Conservation (phyloP, 2,113 vertebrate species). For the Chaetura pelagica region DNA sequence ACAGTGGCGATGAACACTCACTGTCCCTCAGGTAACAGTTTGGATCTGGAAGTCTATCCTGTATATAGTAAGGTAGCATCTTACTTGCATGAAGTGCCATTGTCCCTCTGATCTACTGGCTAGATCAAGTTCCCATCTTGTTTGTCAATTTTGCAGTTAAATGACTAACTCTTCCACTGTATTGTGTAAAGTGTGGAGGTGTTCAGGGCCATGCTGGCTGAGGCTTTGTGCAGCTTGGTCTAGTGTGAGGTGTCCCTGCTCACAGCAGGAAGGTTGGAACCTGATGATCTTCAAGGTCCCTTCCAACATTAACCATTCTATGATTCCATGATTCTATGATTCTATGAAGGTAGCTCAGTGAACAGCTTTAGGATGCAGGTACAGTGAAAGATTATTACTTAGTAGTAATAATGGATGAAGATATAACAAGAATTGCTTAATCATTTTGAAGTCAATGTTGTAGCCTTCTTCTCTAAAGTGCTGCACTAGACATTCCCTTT, state of each 20-base stretch:
- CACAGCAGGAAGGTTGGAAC: too few relatives aligned
- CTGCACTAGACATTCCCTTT: not conserved
- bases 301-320: too few relatives aligned
- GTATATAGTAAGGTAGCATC: not conserved
- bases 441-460: not conserved
- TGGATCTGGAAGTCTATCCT: not conserved
- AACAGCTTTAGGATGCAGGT: not conserved
- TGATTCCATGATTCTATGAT: too few relatives aligned
- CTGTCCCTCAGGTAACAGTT: not conserved
- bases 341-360: not conserved
- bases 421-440: not conserved
- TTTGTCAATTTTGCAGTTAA: not conserved
- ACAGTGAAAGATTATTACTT: not conserved
- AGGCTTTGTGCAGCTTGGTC: too few relatives aligned
- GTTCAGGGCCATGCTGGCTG: too few relatives aligned
- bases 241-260: too few relatives aligned
- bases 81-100: not conserved
- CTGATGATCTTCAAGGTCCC: too few relatives aligned
- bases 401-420: not conserved
- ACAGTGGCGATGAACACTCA: fast-evolving
- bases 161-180: not conserved
- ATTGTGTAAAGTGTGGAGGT: not conserved
- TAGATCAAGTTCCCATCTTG: not conserved
- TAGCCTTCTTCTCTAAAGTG: not conserved
- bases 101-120: not conserved